Evolutionary conservation across 1,140 invertebrate species (phyloP).

Genomic region (Mactra quadrangularis): DNA sequence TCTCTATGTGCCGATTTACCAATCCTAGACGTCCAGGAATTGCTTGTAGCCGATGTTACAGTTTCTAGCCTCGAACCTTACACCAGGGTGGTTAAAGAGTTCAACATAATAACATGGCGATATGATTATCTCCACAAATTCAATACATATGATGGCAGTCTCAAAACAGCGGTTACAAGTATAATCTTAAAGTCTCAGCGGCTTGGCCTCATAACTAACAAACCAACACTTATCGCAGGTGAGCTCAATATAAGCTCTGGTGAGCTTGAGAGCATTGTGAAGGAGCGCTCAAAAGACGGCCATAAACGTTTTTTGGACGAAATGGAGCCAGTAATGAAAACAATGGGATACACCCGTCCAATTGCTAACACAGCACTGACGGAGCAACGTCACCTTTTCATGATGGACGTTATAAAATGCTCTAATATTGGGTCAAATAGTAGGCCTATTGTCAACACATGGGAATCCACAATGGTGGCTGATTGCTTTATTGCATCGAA

Average conservation of each 20-base stretch:
- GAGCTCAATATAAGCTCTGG: conserved; percentile 26
- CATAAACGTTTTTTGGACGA: conserved; percentile 1
- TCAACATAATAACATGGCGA: conserved; percentile 23
- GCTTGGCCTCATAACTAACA: not conserved
- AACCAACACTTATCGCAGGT: conserved; percentile 26
- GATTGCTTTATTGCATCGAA: conserved; percentile 44
- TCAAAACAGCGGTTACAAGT: conserved; percentile 9
- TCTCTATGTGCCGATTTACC: not conserved
- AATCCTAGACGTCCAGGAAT: not conserved
- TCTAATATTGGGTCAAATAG: not conserved
- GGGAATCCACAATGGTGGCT: too few relatives aligned
- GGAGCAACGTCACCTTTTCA: conserved; percentile 17
- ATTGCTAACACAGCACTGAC: not conserved
- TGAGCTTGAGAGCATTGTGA: conserved; percentile 3
- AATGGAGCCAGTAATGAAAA: not conserved
- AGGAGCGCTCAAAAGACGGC: not conserved
- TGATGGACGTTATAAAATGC: conserved; percentile 35
- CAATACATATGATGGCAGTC: not conserved
- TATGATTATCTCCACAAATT: conserved; percentile 23
- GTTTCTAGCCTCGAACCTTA: not conserved
- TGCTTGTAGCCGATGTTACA: conserved; percentile 6
- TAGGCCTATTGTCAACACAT: too few relatives aligned
- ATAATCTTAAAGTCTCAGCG: conserved; percentile 21
- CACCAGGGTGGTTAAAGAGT: conserved; percentile 21
- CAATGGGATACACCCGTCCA: not conserved